phyloP scores from a whole-genome alignment of 2,797 vertebrate species.

The Spheniscus humboldti region DNA sequence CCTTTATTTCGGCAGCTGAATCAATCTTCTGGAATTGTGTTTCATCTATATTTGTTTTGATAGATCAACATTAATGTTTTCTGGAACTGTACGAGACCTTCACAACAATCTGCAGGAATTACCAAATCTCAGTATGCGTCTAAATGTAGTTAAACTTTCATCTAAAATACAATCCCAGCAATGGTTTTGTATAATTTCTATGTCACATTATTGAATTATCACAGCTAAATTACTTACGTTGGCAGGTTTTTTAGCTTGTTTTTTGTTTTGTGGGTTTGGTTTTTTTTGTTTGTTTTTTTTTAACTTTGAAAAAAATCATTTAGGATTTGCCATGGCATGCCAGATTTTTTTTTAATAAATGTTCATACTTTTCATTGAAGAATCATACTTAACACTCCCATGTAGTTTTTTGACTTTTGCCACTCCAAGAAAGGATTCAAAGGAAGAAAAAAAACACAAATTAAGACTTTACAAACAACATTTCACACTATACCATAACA shows the following conservation, averaged over 20 bases:
- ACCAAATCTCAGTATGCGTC: not conserved
- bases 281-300: not conserved
- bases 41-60: not conserved
- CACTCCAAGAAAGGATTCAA: not conserved
- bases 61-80: not conserved
- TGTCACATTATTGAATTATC: not conserved
- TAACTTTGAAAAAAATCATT: not conserved
- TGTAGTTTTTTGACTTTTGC: not conserved
- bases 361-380: not conserved
- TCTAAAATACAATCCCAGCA: not conserved
- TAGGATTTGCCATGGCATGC: not conserved
- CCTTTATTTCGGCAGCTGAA: not conserved
- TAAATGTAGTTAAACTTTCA: not conserved
- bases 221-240: not conserved
- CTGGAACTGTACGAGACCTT: not conserved
- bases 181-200: not conserved
- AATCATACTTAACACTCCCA: not conserved
- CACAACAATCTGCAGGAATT: not conserved
- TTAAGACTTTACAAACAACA: not conserved
- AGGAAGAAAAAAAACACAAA: not conserved
- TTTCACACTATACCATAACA: not conserved
- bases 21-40: not conserved
- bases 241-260: not conserved
- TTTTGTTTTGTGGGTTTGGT: not conserved
- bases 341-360: not conserved